A percentile compares a stretch with the other conserved stretches of the same genome.
Conservation (phyloP, 2,113 vertebrate species). For the Beaufortia kweichowensis region DNA sequence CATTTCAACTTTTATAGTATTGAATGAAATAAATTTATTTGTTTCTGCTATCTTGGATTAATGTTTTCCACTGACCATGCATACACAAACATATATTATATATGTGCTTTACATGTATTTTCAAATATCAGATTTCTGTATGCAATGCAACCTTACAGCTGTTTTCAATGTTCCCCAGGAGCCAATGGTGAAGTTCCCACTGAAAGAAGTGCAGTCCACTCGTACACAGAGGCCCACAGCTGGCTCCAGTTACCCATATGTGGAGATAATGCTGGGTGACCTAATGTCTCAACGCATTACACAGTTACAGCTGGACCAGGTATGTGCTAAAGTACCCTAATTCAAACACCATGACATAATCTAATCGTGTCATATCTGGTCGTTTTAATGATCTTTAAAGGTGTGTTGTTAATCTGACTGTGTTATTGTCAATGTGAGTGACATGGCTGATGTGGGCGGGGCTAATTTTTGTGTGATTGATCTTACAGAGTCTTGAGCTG, state of each 20-base stretch:
- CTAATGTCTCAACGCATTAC: constrained; percentile 82
- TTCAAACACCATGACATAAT: not conserved
- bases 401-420: not conserved
- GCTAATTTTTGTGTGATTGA: constrained; percentile 16
- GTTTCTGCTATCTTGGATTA: not conserved
- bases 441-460: constrained; percentile 26
- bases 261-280: constrained; percentile 89
- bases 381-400: constrained; percentile 3
- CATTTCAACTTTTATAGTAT: no score
- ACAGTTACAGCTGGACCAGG: constrained; percentile 95
- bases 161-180: constrained; percentile 73
- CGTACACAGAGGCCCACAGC: constrained; percentile 86
- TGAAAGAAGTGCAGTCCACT: constrained; percentile 92
- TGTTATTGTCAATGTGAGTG: not conserved
- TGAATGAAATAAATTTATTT: no score
- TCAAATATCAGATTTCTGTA: not conserved
- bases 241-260: constrained; percentile 90
- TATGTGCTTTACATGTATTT: no score
- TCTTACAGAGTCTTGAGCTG: constrained; percentile 85
- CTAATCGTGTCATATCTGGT: not conserved
- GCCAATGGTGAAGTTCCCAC: constrained; percentile 80
- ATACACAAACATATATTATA: no score
- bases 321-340: constrained; percentile 53
- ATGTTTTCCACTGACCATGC: not conserved
- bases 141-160: constrained; percentile 4